Evolutionary conservation across 2,888 invertebrate genomes (phyloP).

Genomic region (Dasypogon diadema): DNA sequence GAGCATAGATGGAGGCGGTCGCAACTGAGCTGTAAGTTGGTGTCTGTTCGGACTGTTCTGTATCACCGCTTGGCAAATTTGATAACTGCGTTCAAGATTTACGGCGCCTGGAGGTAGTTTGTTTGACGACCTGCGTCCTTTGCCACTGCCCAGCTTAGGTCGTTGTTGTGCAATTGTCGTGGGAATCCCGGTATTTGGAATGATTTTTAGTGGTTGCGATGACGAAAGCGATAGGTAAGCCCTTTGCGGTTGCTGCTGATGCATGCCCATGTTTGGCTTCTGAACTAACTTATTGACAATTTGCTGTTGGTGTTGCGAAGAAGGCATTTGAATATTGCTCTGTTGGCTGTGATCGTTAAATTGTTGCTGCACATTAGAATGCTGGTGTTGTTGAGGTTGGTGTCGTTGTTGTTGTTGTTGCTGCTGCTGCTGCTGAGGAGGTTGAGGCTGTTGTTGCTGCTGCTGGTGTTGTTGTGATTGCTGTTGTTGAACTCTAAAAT

Average conservation of each 20-base stretch:
- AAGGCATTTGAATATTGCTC: conserved; percentile 53
- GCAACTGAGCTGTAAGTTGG: conserved; percentile 84
- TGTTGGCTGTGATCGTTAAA: conserved; percentile 29
- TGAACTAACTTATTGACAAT: conserved; percentile 50
- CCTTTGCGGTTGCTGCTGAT: conserved; percentile 55
- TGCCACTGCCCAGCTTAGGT: conserved; percentile 65
- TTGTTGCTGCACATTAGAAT: conserved; percentile 52
- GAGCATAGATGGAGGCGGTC: conserved; percentile 85
- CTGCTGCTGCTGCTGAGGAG: conserved; percentile 54
- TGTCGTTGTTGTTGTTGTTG: conserved; percentile 55
- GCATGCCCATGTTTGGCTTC: conserved; percentile 55
- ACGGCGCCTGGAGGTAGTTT: conserved; percentile 91
- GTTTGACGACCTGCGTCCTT: conserved; percentile 71
- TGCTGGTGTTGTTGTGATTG: conserved; percentile 37
- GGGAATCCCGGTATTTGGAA: conserved; percentile 66
- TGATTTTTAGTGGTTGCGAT: conserved; percentile 68
- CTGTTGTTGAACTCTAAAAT: conserved; percentile 54
- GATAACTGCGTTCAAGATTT: conserved; percentile 93
- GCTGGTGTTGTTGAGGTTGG: conserved; percentile 40
- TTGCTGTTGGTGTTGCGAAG: conserved; percentile 44
- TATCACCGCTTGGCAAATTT: conserved; percentile 93
- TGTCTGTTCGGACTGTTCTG: conserved; percentile 94
- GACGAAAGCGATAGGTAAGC: conserved; percentile 70
- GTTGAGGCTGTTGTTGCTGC: conserved; percentile 32
- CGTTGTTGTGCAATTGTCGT: conserved; percentile 67